Evolutionary conservation across 2,888 invertebrate genomes (phyloP).

Genomic region (Tetragnatha montana): DNA sequence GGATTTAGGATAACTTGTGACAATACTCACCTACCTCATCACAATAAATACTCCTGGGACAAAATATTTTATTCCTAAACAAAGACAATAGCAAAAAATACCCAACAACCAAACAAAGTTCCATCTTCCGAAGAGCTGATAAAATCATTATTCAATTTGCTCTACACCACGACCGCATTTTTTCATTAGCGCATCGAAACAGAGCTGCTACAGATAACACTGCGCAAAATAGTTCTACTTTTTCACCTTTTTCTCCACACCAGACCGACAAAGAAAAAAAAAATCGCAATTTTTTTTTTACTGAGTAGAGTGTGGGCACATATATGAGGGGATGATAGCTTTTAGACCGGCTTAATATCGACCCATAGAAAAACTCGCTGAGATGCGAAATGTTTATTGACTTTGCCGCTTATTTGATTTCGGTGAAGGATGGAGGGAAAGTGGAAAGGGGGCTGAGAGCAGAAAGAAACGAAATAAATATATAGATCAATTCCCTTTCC

Average conservation of each 20-base stretch:
- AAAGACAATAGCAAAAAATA: background rate
- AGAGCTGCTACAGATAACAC: too few species aligned
- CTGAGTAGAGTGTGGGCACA: conserved; percentile 47
- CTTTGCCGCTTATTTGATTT: conserved; percentile 69
- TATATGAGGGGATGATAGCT: conserved; percentile 47
- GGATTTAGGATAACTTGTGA: too few species aligned
- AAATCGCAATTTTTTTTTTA: conserved; percentile 29
- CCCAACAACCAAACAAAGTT: background rate
- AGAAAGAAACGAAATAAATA: conserved; percentile 19
- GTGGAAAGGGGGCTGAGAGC: conserved; percentile 14
- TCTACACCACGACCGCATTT: conserved; percentile 1
- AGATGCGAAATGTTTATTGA: conserved; percentile 67
- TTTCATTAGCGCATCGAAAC: background rate
- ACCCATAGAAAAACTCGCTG: conserved; percentile 35
- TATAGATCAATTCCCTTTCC: conserved; percentile 56
- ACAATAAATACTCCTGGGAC: too few species aligned
- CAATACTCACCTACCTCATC: too few species aligned
- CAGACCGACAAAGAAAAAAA: conserved; percentile 12
- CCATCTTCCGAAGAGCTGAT: conserved; percentile 15
- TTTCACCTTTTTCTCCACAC: background rate
- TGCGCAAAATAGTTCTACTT: too few species aligned
- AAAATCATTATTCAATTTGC: conserved; percentile 58
- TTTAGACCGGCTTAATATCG: conserved; percentile 41
- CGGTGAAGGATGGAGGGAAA: conserved; percentile 54
- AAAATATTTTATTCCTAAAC: too few species aligned